Evolutionary conservation across 2,888 invertebrate genomes (phyloP), one percentile per base, ranked within the genome.

Genomic region (Leptothorax acervorum): DNA sequence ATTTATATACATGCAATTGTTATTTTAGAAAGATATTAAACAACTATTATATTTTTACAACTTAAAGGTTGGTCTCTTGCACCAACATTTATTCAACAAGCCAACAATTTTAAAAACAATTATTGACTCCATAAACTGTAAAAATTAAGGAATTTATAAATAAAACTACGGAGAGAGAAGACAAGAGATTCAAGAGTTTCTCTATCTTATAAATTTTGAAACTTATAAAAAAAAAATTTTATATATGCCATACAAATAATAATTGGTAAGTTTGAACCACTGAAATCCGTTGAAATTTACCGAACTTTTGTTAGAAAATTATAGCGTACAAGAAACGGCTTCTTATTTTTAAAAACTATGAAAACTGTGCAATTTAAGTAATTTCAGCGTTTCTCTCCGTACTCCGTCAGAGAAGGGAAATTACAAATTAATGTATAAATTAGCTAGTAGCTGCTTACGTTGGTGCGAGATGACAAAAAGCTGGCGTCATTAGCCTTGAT

Each of bases 391-490:
- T 42, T 65, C 31, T 48, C 53, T 15, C 28, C 0, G 15, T 15
- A 9, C 28, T 31, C n/a, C 42, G 53, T 55, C n/a, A 63, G 23
- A 75, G 18, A 23, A 23, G 2, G 48, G 31, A 76, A 78, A 78
- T 68, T 57, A 68, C 28, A 78, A 62, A 57, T 75, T 75, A 62
- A 66, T 12, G 5, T 45, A 12, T 45, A 12, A 45, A 45, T 51
- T 51, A 53, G 23, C 53, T 9, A 53, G 18, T 39, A 35, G 70
- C 23, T 68, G 31, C 12, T 55, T 42, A 68, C 51, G 57, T 31
- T 60, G 78, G 35, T 65, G 63, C 62, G 53, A 78, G 86, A 60
- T 71, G 73, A 82, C 75, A 87, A 87, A 86, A 73, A 85, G 76
- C 85, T 60, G 68, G 76, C 74, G 51, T 57, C 65, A 82, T 78